Evolutionary conservation across 2,113 vertebrate genomes (phyloP), one percentile per base, ranked within the genome.

Genomic region (Nettapus auritus): DNA sequence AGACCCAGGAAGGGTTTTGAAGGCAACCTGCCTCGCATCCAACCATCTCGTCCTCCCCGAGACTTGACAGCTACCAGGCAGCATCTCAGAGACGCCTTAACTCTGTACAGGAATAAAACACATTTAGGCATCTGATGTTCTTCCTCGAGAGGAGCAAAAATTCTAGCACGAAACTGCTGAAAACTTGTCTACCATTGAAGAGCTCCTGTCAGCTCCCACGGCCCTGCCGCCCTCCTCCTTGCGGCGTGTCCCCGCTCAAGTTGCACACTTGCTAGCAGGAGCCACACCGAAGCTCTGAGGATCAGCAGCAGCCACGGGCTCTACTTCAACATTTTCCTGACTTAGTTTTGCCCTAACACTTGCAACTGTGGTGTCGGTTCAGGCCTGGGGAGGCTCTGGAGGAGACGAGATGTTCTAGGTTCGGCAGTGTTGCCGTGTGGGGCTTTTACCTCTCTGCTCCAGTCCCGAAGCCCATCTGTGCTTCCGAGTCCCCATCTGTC

Each of bases 401-500:
- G 75, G 78, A 33, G 38, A 62, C 1, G 11, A 63, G 79, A 66
- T 77, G 94, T 82, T 97, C 93, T 76, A 21, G 44, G 86, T 78
- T 71, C 9, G 1, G 84, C 34, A 60, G 16, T 0, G 38, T 68
- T 16, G 1, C 76, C 3, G 1, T 7, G 1, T 3, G 2, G 5
- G 63, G 86, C 59, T 81, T 93, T 89, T 60, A 75, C 80, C 69
- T 89, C 83, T 55, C 77, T 42, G 73, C 91, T 89, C 38, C 6
- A 79, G 57, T 16, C 70, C 0, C 6, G 84, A 88, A 94, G 53
- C 87, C 89, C 94, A 93, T 91, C 91, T 91, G 91, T 77, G 91
- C 70, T 78, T 76, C 11, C 1, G 3, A 82, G 62, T 16, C 81
- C 70, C 91, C 94, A 95, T 91, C 91, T 95, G 94, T 3, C 75